Conservation (phyloP, 2,113 vertebrate genomes). For the Nasalis larvatus region DNA sequence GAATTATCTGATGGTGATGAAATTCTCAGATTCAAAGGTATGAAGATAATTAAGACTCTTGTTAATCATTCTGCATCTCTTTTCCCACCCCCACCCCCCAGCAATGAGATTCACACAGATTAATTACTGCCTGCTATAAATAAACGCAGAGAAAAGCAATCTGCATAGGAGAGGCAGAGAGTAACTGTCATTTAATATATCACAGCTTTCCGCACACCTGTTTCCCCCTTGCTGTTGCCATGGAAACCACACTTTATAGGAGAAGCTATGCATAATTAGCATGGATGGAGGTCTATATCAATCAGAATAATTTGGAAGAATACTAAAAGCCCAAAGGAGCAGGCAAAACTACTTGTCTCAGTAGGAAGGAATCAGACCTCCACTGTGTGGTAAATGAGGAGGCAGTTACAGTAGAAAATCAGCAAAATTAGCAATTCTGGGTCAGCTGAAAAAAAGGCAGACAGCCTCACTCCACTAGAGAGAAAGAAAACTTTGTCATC, state of each 20-base stretch:
- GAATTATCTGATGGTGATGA: constrained; percentile 53
- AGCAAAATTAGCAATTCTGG: constrained; percentile 76
- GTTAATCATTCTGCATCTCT: constrained; percentile 80
- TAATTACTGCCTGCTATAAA: constrained; percentile 90
- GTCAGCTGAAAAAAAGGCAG: constrained; percentile 65
- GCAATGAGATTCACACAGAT: constrained; percentile 83
- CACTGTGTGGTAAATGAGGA: constrained; percentile 79
- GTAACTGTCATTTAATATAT: constrained; percentile 86
- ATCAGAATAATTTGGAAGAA: constrained; percentile 88
- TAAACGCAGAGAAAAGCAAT: constrained; percentile 81
- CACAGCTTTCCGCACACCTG: constrained; percentile 87
- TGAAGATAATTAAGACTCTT: constrained; percentile 83
- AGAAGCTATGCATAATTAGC: constrained; percentile 86
- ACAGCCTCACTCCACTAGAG: constrained; percentile 8
- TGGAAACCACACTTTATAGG: constrained; percentile 85
- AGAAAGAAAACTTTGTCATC: constrained; percentile 64
- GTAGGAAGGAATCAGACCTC: constrained; percentile 82
- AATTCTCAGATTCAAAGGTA: constrained; percentile 79
- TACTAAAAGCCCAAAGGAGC: constrained; percentile 83
- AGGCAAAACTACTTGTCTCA: constrained; percentile 82
- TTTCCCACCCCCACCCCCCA: constrained; percentile 62
- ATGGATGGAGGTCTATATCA: constrained; percentile 86
- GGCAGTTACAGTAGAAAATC: constrained; percentile 76
- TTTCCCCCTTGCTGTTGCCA: constrained; percentile 80
- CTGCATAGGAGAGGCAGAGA: constrained; percentile 82